Evolutionary conservation across 1,140 invertebrate genomes (phyloP).

Genomic region (Theocolax elegans): DNA sequence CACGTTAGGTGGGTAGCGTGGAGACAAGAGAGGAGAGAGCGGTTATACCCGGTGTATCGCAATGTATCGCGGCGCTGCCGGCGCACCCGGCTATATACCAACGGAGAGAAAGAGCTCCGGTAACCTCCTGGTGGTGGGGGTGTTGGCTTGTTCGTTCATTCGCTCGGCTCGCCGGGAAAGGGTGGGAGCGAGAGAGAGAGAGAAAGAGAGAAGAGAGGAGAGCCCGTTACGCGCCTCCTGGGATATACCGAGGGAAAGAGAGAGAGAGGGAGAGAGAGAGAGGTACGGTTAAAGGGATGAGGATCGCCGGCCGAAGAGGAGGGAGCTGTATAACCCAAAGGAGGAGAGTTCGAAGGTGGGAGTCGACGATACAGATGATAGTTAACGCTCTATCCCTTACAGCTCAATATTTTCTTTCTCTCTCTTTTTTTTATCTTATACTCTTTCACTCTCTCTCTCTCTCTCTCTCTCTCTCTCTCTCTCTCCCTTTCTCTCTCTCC

Average conservation of each 20-base stretch:
- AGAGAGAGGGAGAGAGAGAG: slow-evolving; percentile 4
- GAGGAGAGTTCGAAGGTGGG: too few species aligned
- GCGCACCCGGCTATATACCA: slow-evolving; percentile 37
- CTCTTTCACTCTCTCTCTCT: too few species aligned
- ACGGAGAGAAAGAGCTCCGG: slow-evolving; percentile 21
- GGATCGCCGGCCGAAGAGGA: slow-evolving; percentile 39
- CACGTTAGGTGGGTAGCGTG: neutral
- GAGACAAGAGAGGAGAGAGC: slow-evolving; percentile 44
- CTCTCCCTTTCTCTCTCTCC: too few species aligned
- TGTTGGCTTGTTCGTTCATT: slow-evolving; percentile 54
- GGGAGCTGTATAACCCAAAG: slow-evolving; percentile 4
- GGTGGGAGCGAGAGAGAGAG: slow-evolving; percentile 4
- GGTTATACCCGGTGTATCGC: slow-evolving; percentile 63
- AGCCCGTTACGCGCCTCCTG: slow-evolving; percentile 2
- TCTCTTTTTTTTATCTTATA: too few species aligned
- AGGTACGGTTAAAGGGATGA: neutral
- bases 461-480: too few species aligned
- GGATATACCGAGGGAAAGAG: neutral
- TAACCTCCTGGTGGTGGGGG: slow-evolving; percentile 33
- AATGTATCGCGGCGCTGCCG: slow-evolving; percentile 62
- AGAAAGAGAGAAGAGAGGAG: neutral
- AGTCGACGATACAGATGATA: slow-evolving; percentile 23
- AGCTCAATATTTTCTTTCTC: too few species aligned
- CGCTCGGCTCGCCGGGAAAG: slow-evolving; percentile 38
- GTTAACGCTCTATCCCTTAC: too few species aligned